Percentiles rank a stretch among this genome's conserved stretches.
Conservation (phyloP, 2,797 vertebrate genomes). For the Phataginus tetradactyla region DNA sequence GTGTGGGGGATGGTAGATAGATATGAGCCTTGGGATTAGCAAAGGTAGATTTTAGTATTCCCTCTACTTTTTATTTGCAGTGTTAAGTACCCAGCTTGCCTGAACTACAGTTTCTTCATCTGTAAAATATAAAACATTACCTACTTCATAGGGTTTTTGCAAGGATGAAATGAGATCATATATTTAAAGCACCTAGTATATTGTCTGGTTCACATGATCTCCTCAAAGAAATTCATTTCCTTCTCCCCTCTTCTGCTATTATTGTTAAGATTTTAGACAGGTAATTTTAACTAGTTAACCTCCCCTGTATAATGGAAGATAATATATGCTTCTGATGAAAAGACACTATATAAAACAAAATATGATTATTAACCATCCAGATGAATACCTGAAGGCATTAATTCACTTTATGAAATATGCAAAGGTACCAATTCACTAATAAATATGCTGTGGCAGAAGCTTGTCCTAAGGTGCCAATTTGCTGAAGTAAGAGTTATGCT, state of each 20-base stretch:
- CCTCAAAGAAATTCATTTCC: conserved; percentile 14
- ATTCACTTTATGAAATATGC: conserved; percentile 68
- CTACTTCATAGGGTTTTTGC: background rate
- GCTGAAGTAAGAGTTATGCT: conserved; percentile 7
- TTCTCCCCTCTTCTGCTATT: conserved; percentile 12
- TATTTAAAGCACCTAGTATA: background rate
- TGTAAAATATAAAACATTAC: background rate
- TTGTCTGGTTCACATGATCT: conserved; percentile 12
- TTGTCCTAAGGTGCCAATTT: conserved; percentile 65
- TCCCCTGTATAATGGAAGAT: conserved; percentile 69
- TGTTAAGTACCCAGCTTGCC: background rate
- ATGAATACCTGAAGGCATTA: conserved; percentile 69
- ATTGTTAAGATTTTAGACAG: conserved; percentile 57
- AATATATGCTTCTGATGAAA: conserved; percentile 71
- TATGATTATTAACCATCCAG: conserved; percentile 68
- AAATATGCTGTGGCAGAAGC: conserved; percentile 42
- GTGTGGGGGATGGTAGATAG: background rate
- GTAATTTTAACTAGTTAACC: conserved; percentile 56
- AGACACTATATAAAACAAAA: conserved; percentile 72
- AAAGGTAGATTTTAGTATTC: background rate
- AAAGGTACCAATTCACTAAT: conserved; percentile 71
- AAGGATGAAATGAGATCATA: conserved; percentile 37
- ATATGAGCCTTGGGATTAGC: background rate
- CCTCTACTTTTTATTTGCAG: background rate
- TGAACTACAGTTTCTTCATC: conserved; percentile 31